Evolutionary conservation across 2,113 vertebrate genomes (phyloP).

Genomic region (Lepus americanus): DNA sequence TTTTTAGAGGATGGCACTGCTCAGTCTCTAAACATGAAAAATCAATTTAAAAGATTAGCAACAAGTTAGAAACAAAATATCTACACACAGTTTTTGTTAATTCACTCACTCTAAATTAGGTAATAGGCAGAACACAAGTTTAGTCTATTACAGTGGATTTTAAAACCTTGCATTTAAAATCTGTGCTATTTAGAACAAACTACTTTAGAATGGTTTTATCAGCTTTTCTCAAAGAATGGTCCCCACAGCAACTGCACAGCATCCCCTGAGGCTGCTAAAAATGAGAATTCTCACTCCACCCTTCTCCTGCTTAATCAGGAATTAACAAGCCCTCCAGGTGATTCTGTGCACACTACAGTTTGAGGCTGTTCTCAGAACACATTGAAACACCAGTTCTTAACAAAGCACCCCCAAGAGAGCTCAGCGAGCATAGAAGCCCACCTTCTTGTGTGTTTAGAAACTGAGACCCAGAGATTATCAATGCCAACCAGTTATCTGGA

Average conservation of each 20-base stretch:
- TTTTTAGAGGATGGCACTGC: no score
- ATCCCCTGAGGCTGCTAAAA: background rate
- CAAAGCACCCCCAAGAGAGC: background rate
- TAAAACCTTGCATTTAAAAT: background rate
- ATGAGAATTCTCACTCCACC: background rate
- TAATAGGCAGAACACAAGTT: background rate
- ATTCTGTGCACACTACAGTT: background rate
- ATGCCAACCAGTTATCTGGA: background rate
- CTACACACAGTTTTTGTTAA: background rate
- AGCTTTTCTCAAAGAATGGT: background rate
- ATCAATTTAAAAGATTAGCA: background rate
- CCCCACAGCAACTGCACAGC: background rate
- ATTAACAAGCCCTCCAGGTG: background rate
- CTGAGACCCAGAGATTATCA: background rate
- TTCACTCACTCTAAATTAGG: background rate
- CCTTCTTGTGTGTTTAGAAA: background rate
- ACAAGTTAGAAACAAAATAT: background rate
- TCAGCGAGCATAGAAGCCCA: background rate
- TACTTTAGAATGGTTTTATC: background rate
- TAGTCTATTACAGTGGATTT: constrained; percentile 17
- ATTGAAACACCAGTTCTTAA: background rate
- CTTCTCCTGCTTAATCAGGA: background rate
- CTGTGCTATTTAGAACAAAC: constrained; percentile 21
- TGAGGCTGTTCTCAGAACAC: background rate
- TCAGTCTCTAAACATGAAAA: constrained; percentile 14